Base-by-base conservation (phyloP, 2,797 vertebrate species). In the Rhinichthys osculus region DNA sequence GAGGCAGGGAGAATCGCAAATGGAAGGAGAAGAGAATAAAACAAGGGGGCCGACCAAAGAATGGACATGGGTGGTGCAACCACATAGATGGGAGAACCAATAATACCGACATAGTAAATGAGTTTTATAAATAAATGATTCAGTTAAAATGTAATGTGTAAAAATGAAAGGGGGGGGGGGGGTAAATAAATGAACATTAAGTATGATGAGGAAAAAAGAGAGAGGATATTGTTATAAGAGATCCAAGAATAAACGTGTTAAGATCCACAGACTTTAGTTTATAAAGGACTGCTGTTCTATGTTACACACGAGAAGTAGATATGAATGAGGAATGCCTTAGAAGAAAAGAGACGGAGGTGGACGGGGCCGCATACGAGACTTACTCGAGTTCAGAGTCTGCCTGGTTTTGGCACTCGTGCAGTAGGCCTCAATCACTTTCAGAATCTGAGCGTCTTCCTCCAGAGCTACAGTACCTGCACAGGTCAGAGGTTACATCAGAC, bases 371-470 rank as follows among this genome's bases (percentile, higher is more conserved):
- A 38, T 52, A 72, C 79, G 23, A 40, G 42, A 95, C 98, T 97
- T 95, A 99, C 98, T 99, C 90, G 98, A 99, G 92, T 99, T 99
- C 87, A 99, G 95, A 0, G 98, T 99, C 93, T 99, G 98, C 62
- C 98, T 95, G 1, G 98, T 99, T 94, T 98, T 99, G 94, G 97
- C 98, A 89, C 98, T 99, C 76, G 98, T 99, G 87, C 98, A 99
- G 89, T 99, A 99, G 0, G 98, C 98, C 89, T 99, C 98, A 0
- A 99, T 99, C 87, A 99, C 98, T 91, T 99, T 99, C 82, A 99
- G 95, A 87, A 99, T 99, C 92, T 99, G 98, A 82, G 98, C 97
- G 1, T 99, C 98, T 92, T 99, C 98, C 91, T 99, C 98, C 85
- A 99, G 93, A 87, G 97, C 98, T 27, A 97, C 98, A 16, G 97